Percentiles rank a stretch among this genome's conserved stretches.
Evolutionary conservation across 2,888 invertebrate genomes (phyloP).

Genomic region (Cataglyphis altisquamis): DNA sequence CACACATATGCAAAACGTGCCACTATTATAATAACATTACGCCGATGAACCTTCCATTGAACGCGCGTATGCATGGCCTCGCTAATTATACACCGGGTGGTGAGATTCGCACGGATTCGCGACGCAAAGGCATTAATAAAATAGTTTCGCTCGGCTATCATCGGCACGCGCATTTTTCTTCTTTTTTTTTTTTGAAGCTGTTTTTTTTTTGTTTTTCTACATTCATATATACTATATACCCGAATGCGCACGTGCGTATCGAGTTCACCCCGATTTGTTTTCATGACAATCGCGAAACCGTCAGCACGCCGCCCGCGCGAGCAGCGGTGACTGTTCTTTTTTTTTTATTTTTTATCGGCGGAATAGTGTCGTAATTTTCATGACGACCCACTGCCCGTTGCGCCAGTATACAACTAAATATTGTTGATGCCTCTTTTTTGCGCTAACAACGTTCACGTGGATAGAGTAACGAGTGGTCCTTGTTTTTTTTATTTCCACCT

Average conservation of each 20-base stretch:
- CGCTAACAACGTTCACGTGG: conserved; percentile 71
- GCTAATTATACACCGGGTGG: conserved; percentile 82
- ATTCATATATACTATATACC: neutral
- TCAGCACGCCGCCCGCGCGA: conserved; percentile 48
- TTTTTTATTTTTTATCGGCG: conserved; percentile 61
- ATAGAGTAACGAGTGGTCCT: conserved; percentile 56
- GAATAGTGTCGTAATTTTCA: conserved; percentile 71
- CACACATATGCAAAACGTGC: conserved; percentile 84
- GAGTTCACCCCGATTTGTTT: conserved; percentile 64
- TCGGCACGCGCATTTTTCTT: conserved; percentile 18
- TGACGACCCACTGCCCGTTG: conserved; percentile 63
- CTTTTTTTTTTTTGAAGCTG: neutral
- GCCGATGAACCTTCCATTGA: conserved; percentile 84
- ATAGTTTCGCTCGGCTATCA: conserved; percentile 19
- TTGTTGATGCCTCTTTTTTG: conserved; percentile 66
- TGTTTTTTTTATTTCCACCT: conserved; percentile 68
- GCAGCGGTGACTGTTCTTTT: conserved; percentile 25
- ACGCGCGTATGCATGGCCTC: conserved; percentile 82
- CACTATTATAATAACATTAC: conserved; percentile 85
- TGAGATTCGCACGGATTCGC: conserved; percentile 63
- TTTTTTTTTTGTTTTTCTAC: conserved; percentile 17
- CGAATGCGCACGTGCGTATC: neutral
- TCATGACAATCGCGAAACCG: conserved; percentile 61
- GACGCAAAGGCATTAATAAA: conserved; percentile 45
- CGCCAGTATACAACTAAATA: conserved; percentile 67